Conservation (phyloP, 2,113 vertebrate species). For the Crotalus tigris region DNA sequence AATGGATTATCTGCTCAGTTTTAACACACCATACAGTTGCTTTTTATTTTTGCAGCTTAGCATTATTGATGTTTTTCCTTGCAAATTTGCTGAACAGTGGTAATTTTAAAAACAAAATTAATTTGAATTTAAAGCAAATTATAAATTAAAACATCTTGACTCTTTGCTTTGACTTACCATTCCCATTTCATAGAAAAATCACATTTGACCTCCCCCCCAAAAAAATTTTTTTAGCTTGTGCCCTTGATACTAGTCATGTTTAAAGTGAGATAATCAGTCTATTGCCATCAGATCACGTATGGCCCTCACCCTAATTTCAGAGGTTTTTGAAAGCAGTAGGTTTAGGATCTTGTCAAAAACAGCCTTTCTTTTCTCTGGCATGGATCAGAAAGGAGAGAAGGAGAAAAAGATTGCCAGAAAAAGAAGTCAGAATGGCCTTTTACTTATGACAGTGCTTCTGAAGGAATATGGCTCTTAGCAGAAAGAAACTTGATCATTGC, state of each 20-base stretch:
- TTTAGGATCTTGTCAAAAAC: background rate
- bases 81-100: background rate
- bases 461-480: background rate
- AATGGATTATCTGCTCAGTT: background rate
- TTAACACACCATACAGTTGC: background rate
- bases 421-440: background rate
- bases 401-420: background rate
- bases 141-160: background rate
- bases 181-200: background rate
- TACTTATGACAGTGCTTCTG: background rate
- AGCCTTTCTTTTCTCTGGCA: background rate
- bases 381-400: background rate
- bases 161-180: background rate
- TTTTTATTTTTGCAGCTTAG: background rate
- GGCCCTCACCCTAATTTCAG: background rate
- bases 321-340: background rate
- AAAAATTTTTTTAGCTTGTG: background rate
- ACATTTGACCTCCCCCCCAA: background rate
- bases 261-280: background rate
- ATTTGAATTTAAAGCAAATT: background rate
- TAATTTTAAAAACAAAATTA: background rate
- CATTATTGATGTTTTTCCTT: background rate
- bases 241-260: background rate
- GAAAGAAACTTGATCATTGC: background rate
- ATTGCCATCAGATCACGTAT: background rate